These are phyloP conservation scores for Fragum whitleyi DNA, from an alignment of 2,888 invertebrate species.

Conservation along the genomic window DNA sequence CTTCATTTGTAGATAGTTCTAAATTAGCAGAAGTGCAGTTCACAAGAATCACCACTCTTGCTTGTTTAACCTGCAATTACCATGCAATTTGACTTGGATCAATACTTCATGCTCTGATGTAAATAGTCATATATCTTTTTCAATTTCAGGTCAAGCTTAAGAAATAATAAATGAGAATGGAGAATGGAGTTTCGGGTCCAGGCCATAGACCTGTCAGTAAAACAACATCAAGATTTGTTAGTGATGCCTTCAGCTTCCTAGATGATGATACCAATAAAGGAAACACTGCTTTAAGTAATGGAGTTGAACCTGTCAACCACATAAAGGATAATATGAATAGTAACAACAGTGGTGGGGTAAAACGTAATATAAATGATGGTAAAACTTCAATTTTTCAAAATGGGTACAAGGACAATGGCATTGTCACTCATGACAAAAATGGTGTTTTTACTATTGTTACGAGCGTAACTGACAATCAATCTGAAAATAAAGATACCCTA, in stretches of 20 bases:
- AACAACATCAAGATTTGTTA: slow-evolving; percentile 31
- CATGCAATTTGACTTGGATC: neutral
- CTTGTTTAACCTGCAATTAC: neutral
- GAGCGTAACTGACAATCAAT: neutral
- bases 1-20: too few species aligned
- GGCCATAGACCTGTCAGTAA: neutral
- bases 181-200: neutral
- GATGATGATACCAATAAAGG: slow-evolving; percentile 22
- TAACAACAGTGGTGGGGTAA: neutral
- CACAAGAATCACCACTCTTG: neutral
- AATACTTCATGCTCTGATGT: too few species aligned
- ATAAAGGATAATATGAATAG: neutral
- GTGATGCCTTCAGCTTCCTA: slow-evolving; percentile 43
- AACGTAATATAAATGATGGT: neutral
- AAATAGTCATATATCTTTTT: too few species aligned
- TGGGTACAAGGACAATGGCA: slow-evolving; percentile 18
- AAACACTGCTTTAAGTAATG: neutral
- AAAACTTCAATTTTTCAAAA: neutral
- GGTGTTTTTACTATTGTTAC: slow-evolving; percentile 12
- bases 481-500: neutral
- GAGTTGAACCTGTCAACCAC: neutral
- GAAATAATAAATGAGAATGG: neutral
- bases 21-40: neutral
- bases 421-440: neutral
- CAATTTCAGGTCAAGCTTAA: neutral